phyloP scores from a whole-genome alignment of 2,888 invertebrate genomes.

The Metalampra italica region DNA sequence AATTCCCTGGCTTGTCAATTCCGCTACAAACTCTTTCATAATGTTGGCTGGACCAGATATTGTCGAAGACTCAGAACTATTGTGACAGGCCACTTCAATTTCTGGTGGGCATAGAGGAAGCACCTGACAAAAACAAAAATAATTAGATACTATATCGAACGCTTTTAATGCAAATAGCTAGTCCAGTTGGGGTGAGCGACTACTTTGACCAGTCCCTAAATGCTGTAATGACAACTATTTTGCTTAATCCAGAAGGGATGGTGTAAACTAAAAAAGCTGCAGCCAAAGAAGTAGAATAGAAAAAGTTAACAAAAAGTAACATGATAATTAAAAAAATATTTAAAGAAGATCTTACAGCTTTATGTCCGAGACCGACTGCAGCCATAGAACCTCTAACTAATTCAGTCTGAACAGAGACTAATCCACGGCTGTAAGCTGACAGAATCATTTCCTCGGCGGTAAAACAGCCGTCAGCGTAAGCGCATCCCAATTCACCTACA shows the following conservation, averaged over 20 bases:
- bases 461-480: conserved; percentile 79
- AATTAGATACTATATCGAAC: no score
- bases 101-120: conserved; percentile 67
- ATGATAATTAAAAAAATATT: no score
- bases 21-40: conserved; percentile 76
- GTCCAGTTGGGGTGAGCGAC: neutral
- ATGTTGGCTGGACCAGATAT: conserved; percentile 85
- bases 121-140: conserved; percentile 22
- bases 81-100: conserved; percentile 88
- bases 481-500: conserved; percentile 90
- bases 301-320: neutral
- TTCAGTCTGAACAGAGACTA: conserved; percentile 80
- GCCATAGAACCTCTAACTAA: conserved; percentile 90
- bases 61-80: conserved; percentile 86
- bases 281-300: neutral
- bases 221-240: no score
- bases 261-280: no score
- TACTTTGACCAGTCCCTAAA: no score
- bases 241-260: no score
- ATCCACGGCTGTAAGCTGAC: conserved; percentile 87
- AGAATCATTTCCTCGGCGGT: conserved; percentile 90
- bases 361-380: conserved; percentile 83
- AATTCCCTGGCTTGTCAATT: conserved; percentile 45
- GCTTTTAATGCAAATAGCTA: neutral
- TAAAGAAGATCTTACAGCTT: conserved; percentile 42